These are phyloP conservation scores for Orthosia incerta DNA, from an alignment of 2,888 invertebrate genomes.

Conservation along the genomic window DNA sequence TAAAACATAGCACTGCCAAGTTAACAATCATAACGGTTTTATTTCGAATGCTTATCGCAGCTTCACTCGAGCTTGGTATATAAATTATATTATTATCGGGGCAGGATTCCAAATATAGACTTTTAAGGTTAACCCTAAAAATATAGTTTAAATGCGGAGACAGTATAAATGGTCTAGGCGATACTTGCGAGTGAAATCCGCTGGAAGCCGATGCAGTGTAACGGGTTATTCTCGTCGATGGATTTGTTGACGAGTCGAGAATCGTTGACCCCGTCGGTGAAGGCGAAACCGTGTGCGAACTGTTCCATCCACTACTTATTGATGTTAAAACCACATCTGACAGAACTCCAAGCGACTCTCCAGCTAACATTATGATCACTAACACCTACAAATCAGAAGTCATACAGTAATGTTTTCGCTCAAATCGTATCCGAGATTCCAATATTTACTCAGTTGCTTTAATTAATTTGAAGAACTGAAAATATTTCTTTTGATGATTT, in stretches of 20 bases:
- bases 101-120: constrained; percentile 29
- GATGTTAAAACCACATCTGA: constrained; percentile 53
- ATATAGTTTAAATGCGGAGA: constrained; percentile 66
- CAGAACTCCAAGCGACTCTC: constrained; percentile 44
- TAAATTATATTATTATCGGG: constrained; percentile 11
- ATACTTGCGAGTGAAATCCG: constrained; percentile 83
- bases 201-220: constrained; percentile 87
- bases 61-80: not conserved
- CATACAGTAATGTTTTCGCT: constrained; percentile 2
- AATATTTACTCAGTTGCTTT: constrained; percentile 1
- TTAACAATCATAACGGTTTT: constrained; percentile 29
- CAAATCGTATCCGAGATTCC: not conserved
- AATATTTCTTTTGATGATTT: constrained; percentile 1
- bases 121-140: constrained; percentile 69
- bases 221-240: constrained; percentile 90
- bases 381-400: constrained; percentile 13
- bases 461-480: constrained; percentile 11
- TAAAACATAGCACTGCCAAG: constrained; percentile 20
- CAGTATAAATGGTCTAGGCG: constrained; percentile 82
- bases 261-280: constrained; percentile 87
- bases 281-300: constrained; percentile 84
- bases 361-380: constrained; percentile 13
- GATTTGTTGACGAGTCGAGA: constrained; percentile 89
- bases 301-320: constrained; percentile 74
- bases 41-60: constrained; percentile 27